Evolutionary conservation across 2,888 invertebrate species (phyloP).

Genomic region (Automeris io): DNA sequence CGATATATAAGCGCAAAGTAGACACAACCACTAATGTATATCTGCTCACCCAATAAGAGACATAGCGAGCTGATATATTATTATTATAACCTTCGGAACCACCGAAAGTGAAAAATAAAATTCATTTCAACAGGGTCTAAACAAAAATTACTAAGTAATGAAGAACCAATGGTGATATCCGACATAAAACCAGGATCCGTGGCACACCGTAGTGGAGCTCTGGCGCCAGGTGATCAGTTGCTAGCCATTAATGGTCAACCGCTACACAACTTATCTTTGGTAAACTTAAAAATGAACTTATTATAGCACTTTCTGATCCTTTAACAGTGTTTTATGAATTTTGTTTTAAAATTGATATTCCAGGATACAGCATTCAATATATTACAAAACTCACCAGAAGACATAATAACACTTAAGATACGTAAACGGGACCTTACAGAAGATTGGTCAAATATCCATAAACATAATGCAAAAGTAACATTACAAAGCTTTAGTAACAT

Average conservation of each 20-base stretch:
- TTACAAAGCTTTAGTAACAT: constrained; percentile 68
- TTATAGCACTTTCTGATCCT: neutral
- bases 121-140: constrained; percentile 50
- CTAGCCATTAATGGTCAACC: constrained; percentile 92
- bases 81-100: neutral
- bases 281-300: constrained; percentile 33
- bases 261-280: constrained; percentile 82
- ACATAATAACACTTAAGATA: constrained; percentile 73
- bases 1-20: too few species aligned
- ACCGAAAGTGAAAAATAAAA: neutral
- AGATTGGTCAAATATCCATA: constrained; percentile 62
- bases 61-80: too few species aligned
- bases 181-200: constrained; percentile 93
- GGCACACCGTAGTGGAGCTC: constrained; percentile 92
- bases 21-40: too few species aligned
- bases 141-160: constrained; percentile 67
- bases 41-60: too few species aligned
- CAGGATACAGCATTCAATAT: constrained; percentile 79
- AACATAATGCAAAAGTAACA: constrained; percentile 56
- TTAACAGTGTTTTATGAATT: neutral
- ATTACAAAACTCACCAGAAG: constrained; percentile 78
- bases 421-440: constrained; percentile 63
- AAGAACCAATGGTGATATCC: constrained; percentile 89
- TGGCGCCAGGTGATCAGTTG: constrained; percentile 90
- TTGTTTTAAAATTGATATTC: constrained; percentile 13